Evolutionary conservation across 2,113 vertebrate species (phyloP).

Genomic region (Pluvianellus socialis): DNA sequence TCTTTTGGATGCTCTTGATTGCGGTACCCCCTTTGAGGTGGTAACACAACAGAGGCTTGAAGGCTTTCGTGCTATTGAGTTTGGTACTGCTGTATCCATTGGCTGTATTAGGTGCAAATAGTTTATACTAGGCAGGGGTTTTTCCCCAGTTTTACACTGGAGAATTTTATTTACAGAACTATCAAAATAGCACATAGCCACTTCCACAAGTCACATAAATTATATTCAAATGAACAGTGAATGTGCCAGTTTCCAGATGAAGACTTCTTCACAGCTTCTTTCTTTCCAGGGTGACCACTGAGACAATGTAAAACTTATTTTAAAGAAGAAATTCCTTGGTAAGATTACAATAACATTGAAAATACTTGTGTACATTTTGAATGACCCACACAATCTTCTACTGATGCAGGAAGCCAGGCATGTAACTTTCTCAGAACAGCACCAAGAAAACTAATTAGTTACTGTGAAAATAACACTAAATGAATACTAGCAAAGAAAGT

Average conservation of each 20-base stretch:
- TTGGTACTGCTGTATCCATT: not conserved
- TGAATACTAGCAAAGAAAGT: not conserved
- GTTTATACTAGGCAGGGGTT: not conserved
- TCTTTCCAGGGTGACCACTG: not conserved
- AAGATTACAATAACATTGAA: not conserved
- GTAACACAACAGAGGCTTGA: not conserved
- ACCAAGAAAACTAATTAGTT: not conserved
- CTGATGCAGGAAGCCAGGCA: not conserved
- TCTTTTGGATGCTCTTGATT: not conserved
- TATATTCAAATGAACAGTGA: not conserved
- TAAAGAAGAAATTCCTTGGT: not conserved
- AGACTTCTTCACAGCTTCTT: not conserved
- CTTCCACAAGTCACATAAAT: not conserved
- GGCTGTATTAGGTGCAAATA: not conserved
- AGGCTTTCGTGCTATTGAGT: not conserved
- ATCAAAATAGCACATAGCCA: not conserved
- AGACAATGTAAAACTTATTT: not conserved
- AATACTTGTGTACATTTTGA: not conserved
- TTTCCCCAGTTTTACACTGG: not conserved
- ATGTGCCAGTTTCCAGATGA: not conserved
- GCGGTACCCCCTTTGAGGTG: fast-evolving
- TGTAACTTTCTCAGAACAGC: not conserved
- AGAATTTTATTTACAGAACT: not conserved
- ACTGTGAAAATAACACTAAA: not conserved
- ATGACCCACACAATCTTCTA: not conserved